Base-by-base conservation (phyloP, 37 sponge, comb jelly and placozoan genomes). In the Hexactinellida sp. region DNA sequence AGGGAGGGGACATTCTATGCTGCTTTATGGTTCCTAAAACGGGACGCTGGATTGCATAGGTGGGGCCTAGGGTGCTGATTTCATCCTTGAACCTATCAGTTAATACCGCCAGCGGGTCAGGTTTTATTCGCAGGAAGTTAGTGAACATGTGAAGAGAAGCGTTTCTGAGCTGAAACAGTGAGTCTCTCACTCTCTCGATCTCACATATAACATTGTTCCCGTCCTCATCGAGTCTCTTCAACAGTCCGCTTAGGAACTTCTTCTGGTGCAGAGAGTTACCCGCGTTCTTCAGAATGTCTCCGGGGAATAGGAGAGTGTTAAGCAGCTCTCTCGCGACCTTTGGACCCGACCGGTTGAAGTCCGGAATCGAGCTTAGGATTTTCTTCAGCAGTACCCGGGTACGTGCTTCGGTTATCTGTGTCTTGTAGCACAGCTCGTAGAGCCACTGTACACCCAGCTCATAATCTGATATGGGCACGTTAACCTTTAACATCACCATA, bases 341-440 rank as follows among this genome's bases (percentile, higher is more conserved):
- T 0, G 21, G 36, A 28, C 88, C 88, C 0, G 38, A 63, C 37
- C 85, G 36, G 82, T 84, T 88, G 28, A 85, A 0, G 1, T 88
- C 88, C 38, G 41, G 35, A 21, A 88, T 88, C 19, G 39, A 35
- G 38, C 93, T 95, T 52, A 89, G 25, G 86, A 95, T 90, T 87
- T 90, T 95, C 41, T 87, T 90, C 37, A 90, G 85, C 24, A 89
- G 87, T 32, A 92, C 89, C 1, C 32, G 1, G 1, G 93, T 71
- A 54, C 96, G 86, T 32, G 91, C 94, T 16, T 28, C 47, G 9
- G 91, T 84, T 41, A 95, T 88, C 87, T 93, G 88, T 7, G 88
- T 30, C 0, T 35, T 23, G 86, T 90, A 90, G 16, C 93, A 85
- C 0, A 90, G 51, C 54, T 93, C 94, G 9, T 89, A 37, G 54